These are phyloP conservation scores for Ectemnius lituratus DNA, from an alignment of 2,888 invertebrate genomes.

Conservation along the genomic window DNA sequence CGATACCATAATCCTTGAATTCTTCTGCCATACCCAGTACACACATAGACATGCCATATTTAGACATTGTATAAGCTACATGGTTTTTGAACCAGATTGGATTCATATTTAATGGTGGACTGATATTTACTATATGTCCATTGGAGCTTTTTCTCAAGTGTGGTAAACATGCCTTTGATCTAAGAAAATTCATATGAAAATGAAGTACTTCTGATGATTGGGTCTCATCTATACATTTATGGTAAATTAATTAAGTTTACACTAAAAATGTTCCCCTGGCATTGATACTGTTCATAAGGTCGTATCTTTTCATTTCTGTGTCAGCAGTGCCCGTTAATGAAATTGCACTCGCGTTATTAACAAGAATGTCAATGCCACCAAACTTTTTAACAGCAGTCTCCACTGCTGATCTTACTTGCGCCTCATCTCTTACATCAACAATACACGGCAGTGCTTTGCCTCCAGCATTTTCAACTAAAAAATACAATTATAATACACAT, in stretches of 20 bases:
- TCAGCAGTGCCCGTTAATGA: constrained; percentile 88
- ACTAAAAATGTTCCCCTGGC: constrained; percentile 96
- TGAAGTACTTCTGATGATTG: too few relatives aligned
- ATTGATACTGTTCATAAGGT: constrained; percentile 97
- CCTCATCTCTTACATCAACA: constrained; percentile 92
- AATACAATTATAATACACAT: constrained; percentile 29
- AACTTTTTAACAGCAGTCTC: constrained; percentile 89
- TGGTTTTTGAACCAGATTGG: constrained; percentile 94
- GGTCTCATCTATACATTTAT: background rate
- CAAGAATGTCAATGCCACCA: constrained; percentile 95
- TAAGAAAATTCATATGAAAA: constrained; percentile 70
- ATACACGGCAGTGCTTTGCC: constrained; percentile 92
- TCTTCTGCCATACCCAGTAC: constrained; percentile 98
- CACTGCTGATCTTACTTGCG: constrained; percentile 85
- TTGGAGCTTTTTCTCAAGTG: constrained; percentile 91
- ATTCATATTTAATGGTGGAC: constrained; percentile 94
- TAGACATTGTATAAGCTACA: constrained; percentile 98
- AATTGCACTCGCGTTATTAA: constrained; percentile 99
- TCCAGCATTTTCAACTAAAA: constrained; percentile 89
- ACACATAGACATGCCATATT: constrained; percentile 99
- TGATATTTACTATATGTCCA: constrained; percentile 96
- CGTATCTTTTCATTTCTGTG: constrained; percentile 97
- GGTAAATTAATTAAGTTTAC: constrained; percentile 79
- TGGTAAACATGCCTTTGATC: constrained; percentile 94
- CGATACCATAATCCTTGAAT: constrained; percentile 89